Base-by-base conservation (phyloP, 1,140 invertebrate genomes). In the Eriosoma lanigerum region DNA sequence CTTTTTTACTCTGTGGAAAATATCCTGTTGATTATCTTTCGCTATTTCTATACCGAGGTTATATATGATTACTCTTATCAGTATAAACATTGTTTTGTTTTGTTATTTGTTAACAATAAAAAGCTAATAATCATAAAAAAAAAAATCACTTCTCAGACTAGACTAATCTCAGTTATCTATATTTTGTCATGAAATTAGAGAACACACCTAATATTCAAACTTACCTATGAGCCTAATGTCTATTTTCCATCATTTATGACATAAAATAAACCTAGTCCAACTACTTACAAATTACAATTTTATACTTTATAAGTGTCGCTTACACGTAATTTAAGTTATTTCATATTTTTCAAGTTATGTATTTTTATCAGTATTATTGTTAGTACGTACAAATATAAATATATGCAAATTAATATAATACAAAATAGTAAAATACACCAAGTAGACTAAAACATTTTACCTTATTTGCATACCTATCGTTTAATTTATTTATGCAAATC, bases 21-120 rank as follows among this genome's bases (percentile, higher is more conserved):
- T n/a, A n/a, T n/a, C n/a, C n/a, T n/a, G n/a, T n/a, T n/a, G n/a
- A n/a, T n/a, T n/a, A n/a, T n/a, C n/a, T n/a, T n/a, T n/a, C n/a
- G n/a, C n/a, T n/a, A n/a, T 44, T 64, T 21, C 26, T 4, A 4
- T 44, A 6, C 32, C n/a, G 10, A 1, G 19, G 17, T 73, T 73
- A 73, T 26, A 26, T 50, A 54, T 56, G 70, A 73, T 73, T 73
- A 56, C 50, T 73, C 70, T 73, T 73, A 73, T 73, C 70, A 73
- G 32, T 32, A 32, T n/a, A 38, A 38, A 38, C 8, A 38, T 38
- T 38, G 32, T 38, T 38, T n/a, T n/a, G n/a, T n/a, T n/a, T n/a
- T n/a, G n/a, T n/a, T n/a, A 54, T n/a, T n/a, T 13, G 26, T 48
- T 73, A 54, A 54, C 70, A 73, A 73, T 52, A 50, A 66, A 24